Conservation (phyloP, 2,888 invertebrate species). For the Pseudococcus jackbeardsleyi region DNA sequence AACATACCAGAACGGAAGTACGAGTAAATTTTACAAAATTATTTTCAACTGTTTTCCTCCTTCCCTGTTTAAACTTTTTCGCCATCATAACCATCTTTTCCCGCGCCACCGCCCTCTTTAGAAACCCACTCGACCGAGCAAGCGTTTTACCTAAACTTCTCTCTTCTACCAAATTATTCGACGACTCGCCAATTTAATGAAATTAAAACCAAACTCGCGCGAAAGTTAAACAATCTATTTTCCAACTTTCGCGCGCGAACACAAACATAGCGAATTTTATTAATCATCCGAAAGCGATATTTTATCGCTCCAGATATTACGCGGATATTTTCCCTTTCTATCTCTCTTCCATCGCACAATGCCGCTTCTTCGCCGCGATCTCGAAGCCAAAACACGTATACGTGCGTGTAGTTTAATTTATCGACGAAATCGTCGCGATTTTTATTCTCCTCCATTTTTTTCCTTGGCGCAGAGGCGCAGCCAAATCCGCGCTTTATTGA, state of each 20-base stretch:
- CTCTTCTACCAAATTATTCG: background rate
- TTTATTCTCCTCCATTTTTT: background rate
- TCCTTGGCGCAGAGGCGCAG: background rate
- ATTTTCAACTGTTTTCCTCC: background rate
- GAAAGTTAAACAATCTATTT: conserved; percentile 28
- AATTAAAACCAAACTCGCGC: background rate
- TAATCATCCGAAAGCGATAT: conserved; percentile 11
- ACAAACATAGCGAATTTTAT: background rate
- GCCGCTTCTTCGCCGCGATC: too few species aligned
- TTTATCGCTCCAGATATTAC: background rate
- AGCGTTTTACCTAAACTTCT: background rate
- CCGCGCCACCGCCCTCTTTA: background rate
- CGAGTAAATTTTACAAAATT: conserved; percentile 1
- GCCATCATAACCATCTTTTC: background rate
- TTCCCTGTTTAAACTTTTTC: background rate
- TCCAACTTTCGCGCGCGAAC: background rate
- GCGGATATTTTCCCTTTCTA: background rate
- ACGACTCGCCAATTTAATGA: conserved; percentile 25
- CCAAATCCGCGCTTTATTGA: background rate
- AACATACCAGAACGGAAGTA: background rate
- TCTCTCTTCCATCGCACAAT: background rate
- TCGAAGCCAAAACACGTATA: background rate
- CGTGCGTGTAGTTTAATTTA: background rate
- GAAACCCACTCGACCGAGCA: background rate
- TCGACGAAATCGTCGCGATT: conserved; percentile 20